Percentiles rank a stretch among this genome's conserved stretches.
These are phyloP conservation scores for Bos javanicus DNA, from an alignment of 2,113 vertebrate species.

Conservation along the genomic window DNA sequence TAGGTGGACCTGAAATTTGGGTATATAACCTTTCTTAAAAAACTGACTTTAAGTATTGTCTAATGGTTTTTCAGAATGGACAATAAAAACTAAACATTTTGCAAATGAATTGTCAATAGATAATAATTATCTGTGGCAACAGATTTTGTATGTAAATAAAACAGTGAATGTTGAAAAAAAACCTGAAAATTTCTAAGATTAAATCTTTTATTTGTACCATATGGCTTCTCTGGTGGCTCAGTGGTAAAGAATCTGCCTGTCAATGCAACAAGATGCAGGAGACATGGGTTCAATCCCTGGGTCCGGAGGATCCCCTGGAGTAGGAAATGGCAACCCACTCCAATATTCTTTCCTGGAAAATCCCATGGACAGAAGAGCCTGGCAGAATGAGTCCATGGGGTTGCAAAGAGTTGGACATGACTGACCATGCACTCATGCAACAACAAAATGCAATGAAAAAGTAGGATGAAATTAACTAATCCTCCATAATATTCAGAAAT, in stretches of 20 bases:
- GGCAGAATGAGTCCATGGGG: neutral
- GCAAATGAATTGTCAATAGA: neutral
- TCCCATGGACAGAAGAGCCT: neutral
- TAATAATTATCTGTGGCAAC: neutral
- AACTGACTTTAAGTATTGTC: neutral
- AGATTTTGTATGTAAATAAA: neutral
- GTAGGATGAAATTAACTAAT: neutral
- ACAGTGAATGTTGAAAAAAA: neutral
- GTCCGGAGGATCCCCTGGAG: neutral
- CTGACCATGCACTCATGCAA: neutral
- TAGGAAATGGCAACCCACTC: neutral
- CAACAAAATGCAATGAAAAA: neutral
- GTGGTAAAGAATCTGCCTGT: neutral
- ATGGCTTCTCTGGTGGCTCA: neutral
- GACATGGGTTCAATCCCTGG: neutral
- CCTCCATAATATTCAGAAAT: neutral
- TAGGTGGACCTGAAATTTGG: neutral
- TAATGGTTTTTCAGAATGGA: neutral
- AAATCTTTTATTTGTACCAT: neutral
- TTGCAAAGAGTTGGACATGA: neutral
- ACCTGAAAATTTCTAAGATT: neutral
- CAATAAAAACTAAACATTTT: slow-evolving; percentile 13
- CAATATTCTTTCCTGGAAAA: neutral
- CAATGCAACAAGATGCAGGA: neutral
- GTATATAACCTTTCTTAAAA: neutral